A percentile compares a stretch with the other conserved stretches of the same genome.
phyloP scores from a whole-genome alignment of 2,113 vertebrate genomes.

The Dipodomys merriami region DNA sequence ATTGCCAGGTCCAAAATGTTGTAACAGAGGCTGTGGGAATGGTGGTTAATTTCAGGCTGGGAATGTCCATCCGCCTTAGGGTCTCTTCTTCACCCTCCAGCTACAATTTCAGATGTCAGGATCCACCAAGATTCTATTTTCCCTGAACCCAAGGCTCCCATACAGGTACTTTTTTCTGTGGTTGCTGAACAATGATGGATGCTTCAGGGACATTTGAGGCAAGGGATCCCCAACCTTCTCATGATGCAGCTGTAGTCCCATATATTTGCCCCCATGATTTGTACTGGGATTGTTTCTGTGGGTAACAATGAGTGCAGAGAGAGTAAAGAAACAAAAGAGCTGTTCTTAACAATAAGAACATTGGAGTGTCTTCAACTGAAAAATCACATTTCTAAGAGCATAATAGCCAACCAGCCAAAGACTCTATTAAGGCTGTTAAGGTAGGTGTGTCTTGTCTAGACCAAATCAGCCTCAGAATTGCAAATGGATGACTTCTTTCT shows the following conservation, averaged over 20 bases:
- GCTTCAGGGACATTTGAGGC: not conserved
- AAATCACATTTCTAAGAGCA: not conserved
- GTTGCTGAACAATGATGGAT: not conserved
- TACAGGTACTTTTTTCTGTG: not conserved
- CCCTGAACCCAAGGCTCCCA: not conserved
- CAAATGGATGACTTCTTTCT: slow-evolving; percentile 53
- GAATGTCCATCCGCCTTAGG: too few species aligned
- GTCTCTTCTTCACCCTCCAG: too few species aligned
- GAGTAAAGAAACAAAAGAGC: not conserved
- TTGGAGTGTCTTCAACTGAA: not conserved
- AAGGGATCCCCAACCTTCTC: rapidly evolving
- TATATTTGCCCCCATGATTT: not conserved
- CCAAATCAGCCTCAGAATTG: slow-evolving; percentile 18
- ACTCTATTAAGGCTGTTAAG: not conserved
- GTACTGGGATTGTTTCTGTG: not conserved
- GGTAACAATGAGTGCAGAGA: not conserved
- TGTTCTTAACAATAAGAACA: not conserved
- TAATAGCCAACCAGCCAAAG: not conserved
- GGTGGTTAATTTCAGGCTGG: too few species aligned
- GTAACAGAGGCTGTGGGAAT: too few species aligned
- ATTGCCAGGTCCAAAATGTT: too few species aligned
- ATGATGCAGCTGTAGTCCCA: not conserved
- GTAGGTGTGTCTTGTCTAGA: slow-evolving; percentile 53
- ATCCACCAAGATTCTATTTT: not conserved
- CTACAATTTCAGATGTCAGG: too few species aligned